These are phyloP conservation scores for Crossocerus cetratus DNA, from an alignment of 2,888 invertebrate genomes.

Conservation along the genomic window DNA sequence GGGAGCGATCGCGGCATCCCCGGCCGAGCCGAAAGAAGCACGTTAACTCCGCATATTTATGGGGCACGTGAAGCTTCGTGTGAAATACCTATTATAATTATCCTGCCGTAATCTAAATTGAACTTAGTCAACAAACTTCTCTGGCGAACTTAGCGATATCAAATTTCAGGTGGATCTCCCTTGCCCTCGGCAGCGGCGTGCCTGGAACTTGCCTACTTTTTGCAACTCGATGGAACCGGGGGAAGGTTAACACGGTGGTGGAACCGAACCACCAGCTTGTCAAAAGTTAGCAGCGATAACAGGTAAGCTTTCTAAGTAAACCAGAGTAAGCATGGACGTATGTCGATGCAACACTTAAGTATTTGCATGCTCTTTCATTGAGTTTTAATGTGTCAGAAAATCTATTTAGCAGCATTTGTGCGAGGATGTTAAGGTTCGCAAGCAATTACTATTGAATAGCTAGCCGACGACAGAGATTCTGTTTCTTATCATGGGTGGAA, in stretches of 20 bases:
- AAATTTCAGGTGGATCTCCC: constrained; percentile 25
- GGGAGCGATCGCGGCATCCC: not conserved
- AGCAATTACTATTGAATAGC: constrained; percentile 2
- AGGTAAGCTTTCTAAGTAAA: not conserved
- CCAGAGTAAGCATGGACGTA: not conserved
- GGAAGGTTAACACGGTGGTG: too few species aligned
- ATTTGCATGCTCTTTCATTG: constrained; percentile 33
- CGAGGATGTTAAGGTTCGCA: too few species aligned
- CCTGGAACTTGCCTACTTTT: too few species aligned
- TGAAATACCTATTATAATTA: constrained; percentile 39
- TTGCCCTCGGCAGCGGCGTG: too few species aligned
- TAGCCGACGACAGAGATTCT: constrained; percentile 20
- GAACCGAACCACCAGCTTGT: too few species aligned
- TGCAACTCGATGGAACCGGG: too few species aligned
- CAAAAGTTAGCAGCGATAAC: not conserved
- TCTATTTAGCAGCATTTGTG: too few species aligned
- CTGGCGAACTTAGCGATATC: constrained; percentile 28
- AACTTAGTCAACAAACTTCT: constrained; percentile 21
- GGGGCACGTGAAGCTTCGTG: constrained; percentile 36
- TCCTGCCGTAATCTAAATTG: constrained; percentile 41
- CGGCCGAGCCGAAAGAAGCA: not conserved
- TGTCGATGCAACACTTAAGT: too few species aligned
- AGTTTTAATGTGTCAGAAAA: too few species aligned
- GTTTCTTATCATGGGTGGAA: constrained; percentile 34
- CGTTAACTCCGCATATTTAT: constrained; percentile 23